These are phyloP conservation scores for Podarcis raffonei DNA, from an alignment of 2,113 vertebrate species.

Conservation along the genomic window DNA sequence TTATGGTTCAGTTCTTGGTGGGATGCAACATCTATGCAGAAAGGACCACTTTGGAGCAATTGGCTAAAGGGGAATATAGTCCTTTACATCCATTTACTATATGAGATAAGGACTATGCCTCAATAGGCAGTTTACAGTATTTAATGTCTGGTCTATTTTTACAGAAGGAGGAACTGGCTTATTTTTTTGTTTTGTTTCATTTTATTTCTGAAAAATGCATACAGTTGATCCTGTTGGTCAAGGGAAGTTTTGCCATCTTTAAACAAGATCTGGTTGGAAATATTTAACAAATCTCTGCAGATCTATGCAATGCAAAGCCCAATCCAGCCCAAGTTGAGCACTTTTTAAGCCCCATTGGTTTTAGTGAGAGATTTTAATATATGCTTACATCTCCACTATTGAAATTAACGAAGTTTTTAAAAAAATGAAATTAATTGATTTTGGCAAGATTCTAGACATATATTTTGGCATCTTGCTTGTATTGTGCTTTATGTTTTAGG, in stretches of 20 bases:
- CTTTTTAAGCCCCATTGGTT: neutral
- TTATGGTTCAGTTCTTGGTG: slow-evolving; percentile 14
- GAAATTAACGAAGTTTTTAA: neutral
- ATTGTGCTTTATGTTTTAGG: slow-evolving; percentile 20
- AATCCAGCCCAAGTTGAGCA: neutral
- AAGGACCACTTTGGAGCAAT: slow-evolving; percentile 35
- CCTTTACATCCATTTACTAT: slow-evolving; percentile 24
- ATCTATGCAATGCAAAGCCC: neutral
- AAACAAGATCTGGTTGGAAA: neutral
- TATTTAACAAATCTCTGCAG: neutral
- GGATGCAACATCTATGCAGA: neutral
- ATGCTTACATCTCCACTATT: neutral
- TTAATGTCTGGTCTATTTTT: slow-evolving; percentile 21
- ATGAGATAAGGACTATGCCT: neutral
- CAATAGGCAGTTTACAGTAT: neutral
- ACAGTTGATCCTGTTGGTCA: neutral
- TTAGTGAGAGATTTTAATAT: neutral
- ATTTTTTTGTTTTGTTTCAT: slow-evolving; percentile 18
- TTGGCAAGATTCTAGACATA: neutral
- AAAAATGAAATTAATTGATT: neutral
- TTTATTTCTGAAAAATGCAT: slow-evolving; percentile 9
- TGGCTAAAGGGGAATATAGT: slow-evolving; percentile 2
- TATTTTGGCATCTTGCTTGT: neutral
- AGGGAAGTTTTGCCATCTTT: neutral
- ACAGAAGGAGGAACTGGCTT: slow-evolving; percentile 4